Conservation (phyloP, 2,797 vertebrate species). For the Apodemus agrarius region DNA sequence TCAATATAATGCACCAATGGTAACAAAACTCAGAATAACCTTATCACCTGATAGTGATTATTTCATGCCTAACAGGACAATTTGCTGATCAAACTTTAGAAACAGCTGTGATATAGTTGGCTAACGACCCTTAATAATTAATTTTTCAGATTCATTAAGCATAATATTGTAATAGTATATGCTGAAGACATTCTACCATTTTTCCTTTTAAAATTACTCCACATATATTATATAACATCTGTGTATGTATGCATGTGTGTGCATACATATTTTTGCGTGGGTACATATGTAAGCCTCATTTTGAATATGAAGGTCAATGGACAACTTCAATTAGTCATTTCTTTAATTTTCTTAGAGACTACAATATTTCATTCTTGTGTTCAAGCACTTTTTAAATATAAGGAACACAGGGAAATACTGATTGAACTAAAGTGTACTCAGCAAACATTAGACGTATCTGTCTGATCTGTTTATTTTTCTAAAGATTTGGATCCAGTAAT, state of each 20-base stretch:
- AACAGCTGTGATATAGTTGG: not conserved
- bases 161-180: not conserved
- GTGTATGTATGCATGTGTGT: not conserved
- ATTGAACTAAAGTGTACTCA: not conserved
- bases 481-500: not conserved
- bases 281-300: too few relatives aligned
- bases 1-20: not conserved
- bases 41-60: not conserved
- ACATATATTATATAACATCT: not conserved
- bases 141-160: not conserved
- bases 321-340: not conserved
- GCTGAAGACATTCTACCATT: not conserved
- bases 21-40: constrained; percentile 24
- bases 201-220: not conserved
- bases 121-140: not conserved
- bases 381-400: not conserved
- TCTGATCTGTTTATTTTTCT: not conserved
- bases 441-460: not conserved
- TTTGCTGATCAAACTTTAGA: not conserved
- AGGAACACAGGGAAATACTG: too few relatives aligned
- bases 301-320: not conserved
- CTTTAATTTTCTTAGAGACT: not conserved
- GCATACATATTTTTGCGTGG: not conserved
- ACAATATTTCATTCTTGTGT: not conserved
- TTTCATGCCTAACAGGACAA: not conserved